Base-by-base conservation (phyloP, 1,140 invertebrate genomes). In the Diabrotica undecimpunctata region DNA sequence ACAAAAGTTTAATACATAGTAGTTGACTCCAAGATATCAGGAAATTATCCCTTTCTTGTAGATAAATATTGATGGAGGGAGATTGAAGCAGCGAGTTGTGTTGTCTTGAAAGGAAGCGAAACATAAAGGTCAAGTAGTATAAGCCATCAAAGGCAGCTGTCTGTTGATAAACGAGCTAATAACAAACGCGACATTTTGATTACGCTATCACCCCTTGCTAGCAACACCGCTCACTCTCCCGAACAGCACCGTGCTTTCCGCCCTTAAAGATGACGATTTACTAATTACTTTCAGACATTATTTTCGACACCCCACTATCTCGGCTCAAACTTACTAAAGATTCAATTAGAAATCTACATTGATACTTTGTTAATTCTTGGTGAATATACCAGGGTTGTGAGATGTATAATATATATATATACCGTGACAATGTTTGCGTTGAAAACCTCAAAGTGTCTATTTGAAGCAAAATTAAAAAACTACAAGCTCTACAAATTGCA, bases 71-170 rank as follows among this genome's bases (percentile, higher is more conserved):
- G 25, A 25, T 25, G 25, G 25, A 25, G 25, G 25, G 25, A 25
- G 25, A 25, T 25, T 25, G 25, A 46, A 46, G n/a, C 8, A 8
- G 41, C 41, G n/a, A 46, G 41, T 10, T 46, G 41, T 46, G 41
- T 46, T 46, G 41, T 46, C 41, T 46, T 13, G 12, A 54, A 54
- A 35, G 59, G 35, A 58, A 53, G 54, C 58, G 53, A 58, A 25
- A 57, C 37, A 53, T 46, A 46, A 64, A 65, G 69, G 65, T 66
- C 66, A 67, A 66, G 61, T 25, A 25, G 25, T 63, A 46, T 46
- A 46, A 62, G 51, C 72, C 68, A 73, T 73, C 72, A 73, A 66
- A 68, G 72, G 70, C 70, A 71, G 70, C 70, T 71, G 67, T 67
- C 70, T 69, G 46, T 65, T 71, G 70, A 71, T 71, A 71, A 69